Conservation (phyloP, 2,888 invertebrate genomes). For the Cynaeus angustus region DNA sequence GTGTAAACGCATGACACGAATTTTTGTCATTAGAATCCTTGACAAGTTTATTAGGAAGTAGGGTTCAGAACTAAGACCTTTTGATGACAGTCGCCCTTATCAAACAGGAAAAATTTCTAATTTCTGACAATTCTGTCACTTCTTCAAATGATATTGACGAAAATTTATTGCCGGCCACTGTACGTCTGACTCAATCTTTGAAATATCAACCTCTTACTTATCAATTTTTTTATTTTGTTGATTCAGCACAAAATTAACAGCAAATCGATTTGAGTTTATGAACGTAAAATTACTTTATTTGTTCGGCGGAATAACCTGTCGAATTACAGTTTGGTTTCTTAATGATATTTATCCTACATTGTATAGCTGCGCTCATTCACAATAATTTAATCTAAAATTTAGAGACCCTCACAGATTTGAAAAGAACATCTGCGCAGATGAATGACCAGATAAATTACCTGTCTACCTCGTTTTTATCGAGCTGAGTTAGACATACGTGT, state of each 20-base stretch:
- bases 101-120: too few species aligned
- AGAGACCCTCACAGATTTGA: neutral
- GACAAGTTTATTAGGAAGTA: too few species aligned
- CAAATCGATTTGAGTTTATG: conserved; percentile 29
- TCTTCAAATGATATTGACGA: too few species aligned
- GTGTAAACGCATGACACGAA: too few species aligned
- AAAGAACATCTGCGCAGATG: neutral
- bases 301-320: conserved; percentile 20
- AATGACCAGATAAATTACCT: conserved; percentile 19
- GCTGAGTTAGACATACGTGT: conserved; percentile 4
- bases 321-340: conserved; percentile 1
- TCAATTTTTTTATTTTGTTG: too few species aligned
- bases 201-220: too few species aligned
- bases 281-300: conserved; percentile 33
- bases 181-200: too few species aligned
- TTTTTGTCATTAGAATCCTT: too few species aligned
- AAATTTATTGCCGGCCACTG: too few species aligned
- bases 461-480: conserved; percentile 1
- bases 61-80: too few species aligned
- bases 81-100: too few species aligned
- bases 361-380: conserved; percentile 24
- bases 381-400: conserved; percentile 31
- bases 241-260: neutral
- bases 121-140: too few species aligned
- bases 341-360: conserved; percentile 10